Evolutionary conservation across 1,140 invertebrate species (phyloP).

Genomic region (Eciton burchellii): DNA sequence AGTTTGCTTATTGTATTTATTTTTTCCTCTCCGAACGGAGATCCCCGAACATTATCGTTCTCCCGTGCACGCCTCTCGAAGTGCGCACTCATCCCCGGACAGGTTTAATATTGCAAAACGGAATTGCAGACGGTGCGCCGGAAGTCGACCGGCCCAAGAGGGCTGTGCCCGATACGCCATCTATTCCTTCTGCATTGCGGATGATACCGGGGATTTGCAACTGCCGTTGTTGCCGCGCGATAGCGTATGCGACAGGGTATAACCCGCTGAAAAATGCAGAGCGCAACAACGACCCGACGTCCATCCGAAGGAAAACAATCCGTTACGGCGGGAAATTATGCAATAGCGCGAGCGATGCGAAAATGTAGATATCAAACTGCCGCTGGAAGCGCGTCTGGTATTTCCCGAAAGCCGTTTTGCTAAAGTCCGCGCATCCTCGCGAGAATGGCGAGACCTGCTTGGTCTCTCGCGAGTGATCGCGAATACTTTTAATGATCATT

Average conservation of each 20-base stretch:
- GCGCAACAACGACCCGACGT: constrained; percentile 38
- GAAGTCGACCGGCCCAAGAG: constrained; percentile 35
- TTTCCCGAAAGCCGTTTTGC: constrained; percentile 18
- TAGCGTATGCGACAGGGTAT: constrained; percentile 45
- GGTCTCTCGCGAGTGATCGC: background rate
- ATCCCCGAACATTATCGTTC: constrained; percentile 54
- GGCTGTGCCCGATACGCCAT: constrained; percentile 41
- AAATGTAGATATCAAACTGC: constrained; percentile 51
- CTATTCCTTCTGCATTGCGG: constrained; percentile 47
- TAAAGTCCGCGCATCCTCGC: constrained; percentile 12
- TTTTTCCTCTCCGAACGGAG: constrained; percentile 1
- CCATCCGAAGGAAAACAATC: constrained; percentile 46
- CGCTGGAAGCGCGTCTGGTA: background rate
- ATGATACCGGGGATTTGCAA: constrained; percentile 32
- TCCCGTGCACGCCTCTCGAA: constrained; percentile 31
- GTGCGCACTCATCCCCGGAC: constrained; percentile 7
- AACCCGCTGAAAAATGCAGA: constrained; percentile 41
- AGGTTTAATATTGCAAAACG: constrained; percentile 65
- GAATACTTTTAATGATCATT: too few relatives aligned
- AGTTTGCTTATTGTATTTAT: constrained; percentile 41
- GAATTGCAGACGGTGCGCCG: constrained; percentile 26
- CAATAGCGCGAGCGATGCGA: background rate
- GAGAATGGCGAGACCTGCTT: background rate
- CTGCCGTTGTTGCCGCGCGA: background rate
- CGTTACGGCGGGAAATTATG: constrained; percentile 44